A percentile compares a stretch with the other conserved stretches of the same genome.
Evolutionary conservation across 2,797 vertebrate genomes (phyloP).

Genomic region (Alosa sapidissima): DNA sequence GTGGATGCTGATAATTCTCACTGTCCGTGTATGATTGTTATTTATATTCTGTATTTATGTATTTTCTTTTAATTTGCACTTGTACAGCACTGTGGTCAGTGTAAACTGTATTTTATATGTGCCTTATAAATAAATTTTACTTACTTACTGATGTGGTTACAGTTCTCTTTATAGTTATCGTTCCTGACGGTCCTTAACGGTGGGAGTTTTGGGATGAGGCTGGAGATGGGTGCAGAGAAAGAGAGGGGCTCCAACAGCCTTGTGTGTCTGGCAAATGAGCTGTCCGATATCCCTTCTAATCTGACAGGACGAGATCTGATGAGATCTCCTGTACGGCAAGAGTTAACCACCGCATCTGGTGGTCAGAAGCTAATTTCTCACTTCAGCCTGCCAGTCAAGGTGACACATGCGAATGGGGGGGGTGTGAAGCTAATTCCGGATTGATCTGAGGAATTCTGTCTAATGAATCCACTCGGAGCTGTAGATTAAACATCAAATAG

Average conservation of each 20-base stretch:
- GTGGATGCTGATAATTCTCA: no score
- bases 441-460: neutral
- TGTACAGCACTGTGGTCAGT: no score
- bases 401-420: neutral
- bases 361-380: constrained; percentile 9
- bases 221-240: neutral
- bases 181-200: neutral
- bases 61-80: no score
- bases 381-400: neutral
- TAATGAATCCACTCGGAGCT: neutral
- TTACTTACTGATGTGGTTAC: no score
- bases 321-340: neutral
- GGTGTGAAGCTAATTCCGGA: neutral
- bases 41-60: no score
- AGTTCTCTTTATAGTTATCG: no score
- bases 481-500: neutral
- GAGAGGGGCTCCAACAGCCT: neutral
- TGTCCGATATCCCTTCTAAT: constrained; percentile 29
- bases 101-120: no score
- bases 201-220: constrained; percentile 29
- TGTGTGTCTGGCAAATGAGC: constrained; percentile 21
- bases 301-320: constrained; percentile 45
- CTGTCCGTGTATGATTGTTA: no score
- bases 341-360: neutral
- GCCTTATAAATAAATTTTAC: no score